A percentile compares a stretch with the other conserved stretches of the same genome.
Conservation (phyloP, 2,888 invertebrate species). For the Mesorhabditis spiculigera region DNA sequence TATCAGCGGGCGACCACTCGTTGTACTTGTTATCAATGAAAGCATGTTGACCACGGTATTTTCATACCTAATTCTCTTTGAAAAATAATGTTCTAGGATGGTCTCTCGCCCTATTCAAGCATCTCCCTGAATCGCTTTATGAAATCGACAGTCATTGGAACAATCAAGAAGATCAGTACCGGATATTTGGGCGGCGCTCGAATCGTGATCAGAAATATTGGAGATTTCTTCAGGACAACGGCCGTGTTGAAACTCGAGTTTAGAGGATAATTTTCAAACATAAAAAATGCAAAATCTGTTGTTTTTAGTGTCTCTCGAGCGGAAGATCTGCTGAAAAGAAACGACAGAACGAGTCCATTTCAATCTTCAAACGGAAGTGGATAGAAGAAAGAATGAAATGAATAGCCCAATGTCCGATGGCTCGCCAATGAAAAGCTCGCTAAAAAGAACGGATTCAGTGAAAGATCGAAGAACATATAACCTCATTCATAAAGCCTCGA, state of each 20-base stretch:
- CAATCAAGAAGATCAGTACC: constrained; percentile 94
- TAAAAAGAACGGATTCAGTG: too few species aligned
- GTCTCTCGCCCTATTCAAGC: constrained; percentile 35
- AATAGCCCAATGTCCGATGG: constrained; percentile 26
- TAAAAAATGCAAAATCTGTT: constrained; percentile 58
- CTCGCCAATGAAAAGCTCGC: constrained; percentile 73
- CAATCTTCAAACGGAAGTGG: too few species aligned
- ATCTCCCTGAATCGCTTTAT: constrained; percentile 42
- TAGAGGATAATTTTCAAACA: constrained; percentile 13
- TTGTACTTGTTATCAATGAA: constrained; percentile 78
- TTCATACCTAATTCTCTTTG: not conserved
- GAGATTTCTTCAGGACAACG: constrained; percentile 92
- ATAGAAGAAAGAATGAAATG: too few species aligned
- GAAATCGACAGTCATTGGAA: constrained; percentile 75
- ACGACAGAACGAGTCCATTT: too few species aligned
- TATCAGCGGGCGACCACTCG: constrained; percentile 90
- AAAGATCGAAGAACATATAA: too few species aligned
- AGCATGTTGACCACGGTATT: constrained; percentile 62
- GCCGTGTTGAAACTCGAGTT: constrained; percentile 88
- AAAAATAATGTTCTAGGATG: constrained; percentile 27
- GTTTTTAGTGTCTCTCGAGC: constrained; percentile 38
- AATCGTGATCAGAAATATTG: constrained; percentile 87
- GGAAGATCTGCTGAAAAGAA: constrained; percentile 17
- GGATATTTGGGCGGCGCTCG: constrained; percentile 95
- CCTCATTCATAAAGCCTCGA: too few species aligned